Base-by-base conservation (phyloP, 2,888 invertebrate species). In the Mesoligia furuncula region DNA sequence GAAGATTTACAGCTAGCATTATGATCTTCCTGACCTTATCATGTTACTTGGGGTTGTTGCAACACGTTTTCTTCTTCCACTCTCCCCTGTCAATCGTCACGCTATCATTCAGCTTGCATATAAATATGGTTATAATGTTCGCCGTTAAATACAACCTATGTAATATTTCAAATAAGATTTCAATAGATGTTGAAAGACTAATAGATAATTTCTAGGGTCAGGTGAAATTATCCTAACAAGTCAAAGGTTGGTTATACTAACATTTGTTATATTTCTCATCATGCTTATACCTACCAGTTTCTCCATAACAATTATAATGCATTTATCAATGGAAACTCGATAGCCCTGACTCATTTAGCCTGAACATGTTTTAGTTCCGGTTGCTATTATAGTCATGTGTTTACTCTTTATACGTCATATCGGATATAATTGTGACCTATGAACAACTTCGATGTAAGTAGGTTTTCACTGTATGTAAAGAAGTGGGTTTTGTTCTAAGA, bases 321-420 rank as follows among this genome's bases (percentile, higher is more conserved):
- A 69, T 65, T 83, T 81, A 76, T 86, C 87, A 81, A 87, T 85
- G 70, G 86, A 61, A 83, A 83, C 81, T 62, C 48, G 79, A 79
- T 81, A 73, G 54, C 80, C 76, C 42, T 87, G 86, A 87, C 75
- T 85, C 85, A 85, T 79, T 82, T 79, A 68, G 54, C 27, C 27
- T 68, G 83, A 66, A 75, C 73, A 75, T 70, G 77, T 69, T 85
- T 71, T 48, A 72, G 80, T 87, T 87, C 87, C 84, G 85, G 66
- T 27, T 76, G 67, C 20, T 31, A 71, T 67, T 65, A 27, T 36
- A 64, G 68, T 61, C 59, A 20, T 81, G n/a, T 66, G 31, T 73
- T 75, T 27, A 48, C 11, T 20, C 31, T 70, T 27, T 11, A 54
- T 1, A 75, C n/a, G 64, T 65, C 36, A 54, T 69, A 54, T 61